Conservation (phyloP, 2,888 invertebrate genomes). For the Lithophane leautieri region DNA sequence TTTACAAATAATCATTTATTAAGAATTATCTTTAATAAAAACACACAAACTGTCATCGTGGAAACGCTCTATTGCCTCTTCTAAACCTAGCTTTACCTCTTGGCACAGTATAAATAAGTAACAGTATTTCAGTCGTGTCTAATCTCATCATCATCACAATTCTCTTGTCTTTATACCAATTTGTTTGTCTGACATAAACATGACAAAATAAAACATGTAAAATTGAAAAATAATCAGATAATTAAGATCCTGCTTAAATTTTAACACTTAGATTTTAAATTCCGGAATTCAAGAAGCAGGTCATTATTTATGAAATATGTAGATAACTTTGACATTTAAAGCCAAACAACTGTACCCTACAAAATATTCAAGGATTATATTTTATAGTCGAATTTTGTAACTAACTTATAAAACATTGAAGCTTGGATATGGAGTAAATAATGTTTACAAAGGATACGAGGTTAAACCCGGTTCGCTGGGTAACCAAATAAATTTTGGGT, state of each 20-base stretch:
- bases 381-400: constrained; percentile 33
- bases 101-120: no score
- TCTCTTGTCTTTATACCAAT: neutral
- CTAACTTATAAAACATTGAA: constrained; percentile 31
- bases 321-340: neutral
- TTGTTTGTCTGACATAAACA: neutral
- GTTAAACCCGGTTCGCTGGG: constrained; percentile 20
- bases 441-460: constrained; percentile 46
- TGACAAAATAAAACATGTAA: neutral
- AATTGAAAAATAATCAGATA: neutral
- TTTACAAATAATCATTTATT: neutral
- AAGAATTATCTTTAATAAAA: no score
- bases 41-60: neutral
- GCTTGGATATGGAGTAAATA: constrained; percentile 47
- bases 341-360: neutral
- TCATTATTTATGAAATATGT: neutral
- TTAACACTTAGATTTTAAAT: neutral
- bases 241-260: neutral
- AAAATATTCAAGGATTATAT: constrained; percentile 28
- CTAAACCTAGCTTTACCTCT: no score
- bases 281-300: neutral
- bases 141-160: neutral
- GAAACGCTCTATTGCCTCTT: neutral
- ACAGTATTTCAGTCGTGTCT: no score
- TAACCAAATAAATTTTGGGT: constrained; percentile 46